These are phyloP conservation scores for Troides aeacus DNA, from an alignment of 2,888 invertebrate species.

Conservation along the genomic window DNA sequence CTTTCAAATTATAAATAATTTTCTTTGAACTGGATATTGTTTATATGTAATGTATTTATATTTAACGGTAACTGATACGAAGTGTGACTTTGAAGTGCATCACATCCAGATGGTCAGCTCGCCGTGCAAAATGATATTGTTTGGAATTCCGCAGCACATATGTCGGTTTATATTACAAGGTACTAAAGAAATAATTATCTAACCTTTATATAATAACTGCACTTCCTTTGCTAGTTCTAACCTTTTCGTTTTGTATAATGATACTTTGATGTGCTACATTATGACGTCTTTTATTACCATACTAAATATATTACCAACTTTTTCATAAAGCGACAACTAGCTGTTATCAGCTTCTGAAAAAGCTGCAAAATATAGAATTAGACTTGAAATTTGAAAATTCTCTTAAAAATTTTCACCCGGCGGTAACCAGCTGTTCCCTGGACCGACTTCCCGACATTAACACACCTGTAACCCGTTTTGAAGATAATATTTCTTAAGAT, in stretches of 20 bases:
- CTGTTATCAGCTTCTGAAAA: no score
- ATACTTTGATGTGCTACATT: no score
- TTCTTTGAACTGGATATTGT: neutral
- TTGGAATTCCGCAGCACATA: constrained; percentile 41
- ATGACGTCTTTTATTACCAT: neutral
- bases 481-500: no score
- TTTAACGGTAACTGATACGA: constrained; percentile 9
- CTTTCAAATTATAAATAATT: neutral
- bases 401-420: no score
- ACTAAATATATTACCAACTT: neutral
- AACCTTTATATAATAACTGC: neutral
- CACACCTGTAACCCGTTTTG: no score
- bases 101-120: constrained; percentile 50
- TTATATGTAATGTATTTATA: neutral
- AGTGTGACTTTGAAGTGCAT: constrained; percentile 35
- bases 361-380: no score
- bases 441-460: no score
- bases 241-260: no score
- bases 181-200: constrained; percentile 24
- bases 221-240: neutral
- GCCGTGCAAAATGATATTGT: constrained; percentile 41
- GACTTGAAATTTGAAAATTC: no score
- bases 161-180: constrained; percentile 9
- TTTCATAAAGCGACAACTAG: no score
- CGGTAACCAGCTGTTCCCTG: no score